Conservation (phyloP, 2,113 vertebrate species). For the Ahaetulla prasina region DNA sequence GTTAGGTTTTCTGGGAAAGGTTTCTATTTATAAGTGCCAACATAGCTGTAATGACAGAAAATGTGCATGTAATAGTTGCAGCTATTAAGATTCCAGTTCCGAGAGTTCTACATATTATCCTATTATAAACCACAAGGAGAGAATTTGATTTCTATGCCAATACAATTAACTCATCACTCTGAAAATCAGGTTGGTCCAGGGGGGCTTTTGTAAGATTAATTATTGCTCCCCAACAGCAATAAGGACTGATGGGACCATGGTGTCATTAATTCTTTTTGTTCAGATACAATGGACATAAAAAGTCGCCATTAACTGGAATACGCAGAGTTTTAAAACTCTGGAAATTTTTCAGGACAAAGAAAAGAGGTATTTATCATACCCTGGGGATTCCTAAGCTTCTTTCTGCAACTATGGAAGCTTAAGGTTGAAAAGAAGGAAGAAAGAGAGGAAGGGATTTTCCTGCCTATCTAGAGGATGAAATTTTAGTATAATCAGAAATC, state of each 20-base stretch:
- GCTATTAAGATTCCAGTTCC: background rate
- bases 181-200: background rate
- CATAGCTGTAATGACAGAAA: background rate
- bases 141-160: background rate
- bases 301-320: background rate
- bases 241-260: background rate
- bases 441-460: background rate
- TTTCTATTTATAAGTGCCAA: background rate
- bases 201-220: background rate
- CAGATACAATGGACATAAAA: background rate
- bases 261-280: background rate
- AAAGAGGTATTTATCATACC: background rate
- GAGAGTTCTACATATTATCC: background rate
- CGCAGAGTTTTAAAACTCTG: background rate
- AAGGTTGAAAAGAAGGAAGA: background rate
- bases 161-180: background rate
- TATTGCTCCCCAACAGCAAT: background rate
- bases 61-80: background rate
- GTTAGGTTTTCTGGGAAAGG: background rate
- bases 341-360: background rate
- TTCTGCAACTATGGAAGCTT: background rate
- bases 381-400: background rate
- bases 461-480: background rate
- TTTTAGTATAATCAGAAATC: background rate
- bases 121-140: background rate